Percentiles rank a stretch among this genome's conserved stretches.
These are phyloP conservation scores for Erpornis zantholeuca DNA, from an alignment of 2,113 vertebrate species.

Conservation along the genomic window DNA sequence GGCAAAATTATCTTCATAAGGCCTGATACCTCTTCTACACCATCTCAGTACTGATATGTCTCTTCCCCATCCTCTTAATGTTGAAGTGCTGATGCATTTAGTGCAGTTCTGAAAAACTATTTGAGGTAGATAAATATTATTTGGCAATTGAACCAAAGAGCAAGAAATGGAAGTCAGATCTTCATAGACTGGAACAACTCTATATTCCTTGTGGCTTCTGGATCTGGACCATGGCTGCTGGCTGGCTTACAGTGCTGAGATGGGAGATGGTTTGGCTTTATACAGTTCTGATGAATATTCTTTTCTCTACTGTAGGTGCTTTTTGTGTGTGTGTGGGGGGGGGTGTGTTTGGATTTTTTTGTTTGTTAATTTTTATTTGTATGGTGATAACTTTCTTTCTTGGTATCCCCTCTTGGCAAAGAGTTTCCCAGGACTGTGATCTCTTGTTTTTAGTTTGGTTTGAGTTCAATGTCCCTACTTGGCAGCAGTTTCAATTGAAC, in stretches of 20 bases:
- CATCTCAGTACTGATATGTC: neutral
- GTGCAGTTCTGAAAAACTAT: neutral
- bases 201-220: neutral
- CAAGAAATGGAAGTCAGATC: neutral
- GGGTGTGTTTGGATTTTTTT: neutral
- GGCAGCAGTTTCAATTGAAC: neutral
- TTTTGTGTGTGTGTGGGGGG: no score
- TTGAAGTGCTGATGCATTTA: accelerated
- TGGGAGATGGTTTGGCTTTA: neutral
- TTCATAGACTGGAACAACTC: neutral
- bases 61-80: neutral
- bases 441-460: neutral
- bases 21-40: neutral
- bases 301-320: neutral
- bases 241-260: neutral
- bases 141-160: neutral
- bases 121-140: neutral
- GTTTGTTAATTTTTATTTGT: neutral
- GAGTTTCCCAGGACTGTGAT: neutral
- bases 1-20: neutral
- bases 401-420: neutral
- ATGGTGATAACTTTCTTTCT: neutral
- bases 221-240: neutral
- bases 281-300: neutral
- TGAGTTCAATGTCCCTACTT: neutral